A percentile compares a stretch with the other conserved stretches of the same genome.
These are phyloP conservation scores for Drosophila longiperda DNA, from an alignment of 2,888 invertebrate genomes.

Conservation along the genomic window DNA sequence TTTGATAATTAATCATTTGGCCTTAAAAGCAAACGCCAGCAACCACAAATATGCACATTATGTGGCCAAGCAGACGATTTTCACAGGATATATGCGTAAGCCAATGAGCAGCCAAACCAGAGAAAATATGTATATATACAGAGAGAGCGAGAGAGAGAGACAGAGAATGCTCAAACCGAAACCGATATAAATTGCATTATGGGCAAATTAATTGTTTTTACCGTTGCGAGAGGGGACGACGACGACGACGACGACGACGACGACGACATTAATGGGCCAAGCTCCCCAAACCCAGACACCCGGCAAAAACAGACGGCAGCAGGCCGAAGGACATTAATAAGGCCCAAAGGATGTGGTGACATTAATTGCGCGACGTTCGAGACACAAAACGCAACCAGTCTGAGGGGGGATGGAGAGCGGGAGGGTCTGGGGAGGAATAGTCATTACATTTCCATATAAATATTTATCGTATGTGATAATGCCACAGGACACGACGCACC, in stretches of 20 bases:
- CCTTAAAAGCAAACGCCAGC: constrained; percentile 57
- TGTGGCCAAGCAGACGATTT: constrained; percentile 41
- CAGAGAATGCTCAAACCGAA: constrained; percentile 30
- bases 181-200: constrained; percentile 82
- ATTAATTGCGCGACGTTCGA: constrained; percentile 75
- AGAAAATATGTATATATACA: not conserved
- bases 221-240: constrained; percentile 47
- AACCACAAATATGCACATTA: constrained; percentile 57
- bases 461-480: constrained; percentile 81
- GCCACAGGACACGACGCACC: constrained; percentile 30
- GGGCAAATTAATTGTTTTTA: constrained; percentile 79
- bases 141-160: not conserved
- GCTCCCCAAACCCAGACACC: constrained; percentile 4
- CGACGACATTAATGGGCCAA: constrained; percentile 69
- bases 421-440: constrained; percentile 8
- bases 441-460: constrained; percentile 82
- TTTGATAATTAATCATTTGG: constrained; percentile 77
- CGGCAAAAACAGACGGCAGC: constrained; percentile 28
- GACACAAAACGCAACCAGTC: constrained; percentile 21
- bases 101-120: constrained; percentile 15
- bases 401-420: not conserved
- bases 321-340: constrained; percentile 77
- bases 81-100: constrained; percentile 30
- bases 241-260: not conserved
- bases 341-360: constrained; percentile 81